Percentiles rank a stretch among this genome's conserved stretches.
Conservation (phyloP, 30 jellyfish, hydroid and myxozoan genomes). For the Mastigias papua region DNA sequence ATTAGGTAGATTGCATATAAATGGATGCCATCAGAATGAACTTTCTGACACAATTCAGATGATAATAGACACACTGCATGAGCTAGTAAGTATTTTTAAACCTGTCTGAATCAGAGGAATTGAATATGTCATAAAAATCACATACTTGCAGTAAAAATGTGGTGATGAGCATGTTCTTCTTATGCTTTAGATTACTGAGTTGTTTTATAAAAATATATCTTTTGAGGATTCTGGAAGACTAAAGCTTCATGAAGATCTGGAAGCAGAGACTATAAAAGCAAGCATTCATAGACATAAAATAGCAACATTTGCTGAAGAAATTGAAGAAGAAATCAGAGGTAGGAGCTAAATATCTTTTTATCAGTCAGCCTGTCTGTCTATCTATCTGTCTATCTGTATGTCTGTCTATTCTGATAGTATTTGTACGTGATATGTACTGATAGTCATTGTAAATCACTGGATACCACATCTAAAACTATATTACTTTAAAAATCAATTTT, state of each 20-base stretch:
- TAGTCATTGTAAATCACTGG: no score
- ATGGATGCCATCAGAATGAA: neutral
- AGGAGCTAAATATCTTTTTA: neutral
- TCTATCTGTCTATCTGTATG: no score
- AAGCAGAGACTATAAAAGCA: slow-evolving; percentile 86
- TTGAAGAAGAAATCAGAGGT: slow-evolving; percentile 87
- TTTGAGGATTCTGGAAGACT: slow-evolving; percentile 77
- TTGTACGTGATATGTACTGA: no score
- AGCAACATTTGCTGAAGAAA: slow-evolving; percentile 78
- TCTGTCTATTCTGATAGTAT: no score
- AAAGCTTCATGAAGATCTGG: slow-evolving; percentile 73
- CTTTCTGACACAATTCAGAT: slow-evolving; percentile 38
- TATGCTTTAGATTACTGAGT: no score
- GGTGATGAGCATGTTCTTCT: no score
- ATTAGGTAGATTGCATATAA: neutral
- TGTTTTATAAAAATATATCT: no score
- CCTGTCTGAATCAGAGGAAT: neutral
- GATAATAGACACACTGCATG: slow-evolving; percentile 38
- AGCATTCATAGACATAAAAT: slow-evolving; percentile 85
- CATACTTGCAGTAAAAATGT: neutral
- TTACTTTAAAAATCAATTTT: no score
- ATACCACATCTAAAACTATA: no score
- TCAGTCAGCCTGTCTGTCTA: no score
- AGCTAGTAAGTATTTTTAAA: slow-evolving; percentile 26
- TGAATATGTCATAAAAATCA: neutral